These are phyloP conservation scores for Eolophus roseicapilla DNA, from an alignment of 2,113 vertebrate genomes.

Conservation along the genomic window DNA sequence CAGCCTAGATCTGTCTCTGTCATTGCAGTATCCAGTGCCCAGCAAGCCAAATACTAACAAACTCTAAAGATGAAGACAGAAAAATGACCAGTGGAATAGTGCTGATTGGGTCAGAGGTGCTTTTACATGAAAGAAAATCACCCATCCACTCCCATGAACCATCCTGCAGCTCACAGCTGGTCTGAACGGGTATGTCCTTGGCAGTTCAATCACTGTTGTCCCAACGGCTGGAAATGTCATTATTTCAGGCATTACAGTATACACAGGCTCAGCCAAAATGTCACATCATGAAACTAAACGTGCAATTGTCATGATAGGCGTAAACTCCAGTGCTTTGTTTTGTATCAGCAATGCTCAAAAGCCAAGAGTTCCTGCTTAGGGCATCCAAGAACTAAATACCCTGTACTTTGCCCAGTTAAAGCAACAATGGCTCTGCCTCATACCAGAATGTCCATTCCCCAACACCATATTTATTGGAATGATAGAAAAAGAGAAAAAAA, in stretches of 20 bases:
- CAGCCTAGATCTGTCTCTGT: background rate
- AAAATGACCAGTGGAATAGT: background rate
- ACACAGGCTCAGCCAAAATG: background rate
- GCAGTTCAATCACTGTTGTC: background rate
- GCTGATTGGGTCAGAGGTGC: background rate
- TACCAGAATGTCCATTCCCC: background rate
- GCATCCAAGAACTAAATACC: background rate
- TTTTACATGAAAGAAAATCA: background rate
- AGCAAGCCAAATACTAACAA: background rate
- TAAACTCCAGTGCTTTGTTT: background rate
- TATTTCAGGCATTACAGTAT: background rate
- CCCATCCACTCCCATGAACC: background rate
- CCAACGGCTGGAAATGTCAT: accelerated
- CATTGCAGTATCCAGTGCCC: background rate
- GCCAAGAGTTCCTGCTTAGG: background rate
- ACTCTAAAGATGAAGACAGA: background rate
- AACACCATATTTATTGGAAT: background rate
- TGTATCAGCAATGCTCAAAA: background rate
- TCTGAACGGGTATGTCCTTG: background rate
- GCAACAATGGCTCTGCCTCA: background rate
- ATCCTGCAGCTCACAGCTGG: background rate
- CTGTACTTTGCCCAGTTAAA: background rate
- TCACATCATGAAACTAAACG: background rate
- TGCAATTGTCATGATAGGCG: background rate
- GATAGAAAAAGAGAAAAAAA: background rate